Base-by-base conservation (phyloP, 2,888 invertebrate genomes). In the Lordiphosa andalusiaca region DNA sequence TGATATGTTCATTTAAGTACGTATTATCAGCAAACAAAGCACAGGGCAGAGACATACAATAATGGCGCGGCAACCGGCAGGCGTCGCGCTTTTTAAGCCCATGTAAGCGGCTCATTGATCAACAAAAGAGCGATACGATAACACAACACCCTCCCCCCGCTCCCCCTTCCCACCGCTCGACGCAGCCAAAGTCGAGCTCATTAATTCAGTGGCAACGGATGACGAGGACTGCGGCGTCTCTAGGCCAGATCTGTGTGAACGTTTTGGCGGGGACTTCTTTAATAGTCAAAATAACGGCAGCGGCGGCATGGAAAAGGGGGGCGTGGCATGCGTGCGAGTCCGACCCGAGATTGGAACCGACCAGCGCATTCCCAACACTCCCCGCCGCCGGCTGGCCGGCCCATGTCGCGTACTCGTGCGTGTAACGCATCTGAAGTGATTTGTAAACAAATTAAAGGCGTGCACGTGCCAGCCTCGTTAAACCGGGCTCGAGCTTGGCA, bases 391-490 rank as follows among this genome's bases (percentile, higher is more conserved):
- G 21, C 16, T 12, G 30, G 19, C 30, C 47, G 30, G 19, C 30
- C 47, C 35, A 38, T 16, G 46, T 63, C 75, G 83, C 71, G 83
- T 80, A 78, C 84, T 77, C 85, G 85, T 87, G 84, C 86, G 85
- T 77, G 81, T 85, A 85, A 82, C 85, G 77, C 87, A 87, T 87
- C 85, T 89, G 87, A 89, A 88, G 89, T 89, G 88, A 88, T 88
- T 88, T 88, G 88, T 86, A 89, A 88, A 89, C 89, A 88, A 88
- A 89, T 88, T 88, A 88, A 87, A 86, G 86, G 87, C 87, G 85
- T 87, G 86, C 87, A 89, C 88, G 88, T 89, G 88, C 85, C 88
- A 82, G 73, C 72, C 84, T 88, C 84, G 83, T 87, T 87, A 87
- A 84, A 78, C 83, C 68, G 40, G 40, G 73, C 75, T 67, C 72